A percentile compares a stretch with the other conserved stretches of the same genome.
phyloP scores from a whole-genome alignment of 2,113 vertebrate species.

The Grammomys surdaster region DNA sequence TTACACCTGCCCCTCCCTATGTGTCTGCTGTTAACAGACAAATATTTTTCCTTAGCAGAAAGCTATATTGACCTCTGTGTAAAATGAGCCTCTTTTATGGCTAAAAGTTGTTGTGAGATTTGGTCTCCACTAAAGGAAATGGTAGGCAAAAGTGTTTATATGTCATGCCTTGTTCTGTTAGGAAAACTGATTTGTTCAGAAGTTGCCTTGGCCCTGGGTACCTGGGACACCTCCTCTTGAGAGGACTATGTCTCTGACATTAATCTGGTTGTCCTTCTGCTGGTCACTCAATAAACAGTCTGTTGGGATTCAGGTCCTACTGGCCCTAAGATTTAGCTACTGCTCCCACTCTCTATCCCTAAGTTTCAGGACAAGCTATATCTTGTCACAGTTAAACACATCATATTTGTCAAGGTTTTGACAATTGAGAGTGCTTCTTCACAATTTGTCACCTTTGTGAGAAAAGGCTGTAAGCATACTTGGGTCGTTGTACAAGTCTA shows the following conservation, averaged over 20 bases:
- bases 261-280: accelerated
- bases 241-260: background rate
- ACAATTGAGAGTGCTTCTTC: background rate
- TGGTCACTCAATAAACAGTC: too few species aligned
- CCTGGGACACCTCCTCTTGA: accelerated
- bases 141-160: background rate
- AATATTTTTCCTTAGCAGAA: background rate
- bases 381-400: background rate
- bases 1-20: too few species aligned
- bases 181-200: background rate
- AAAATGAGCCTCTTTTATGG: background rate
- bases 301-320: accelerated
- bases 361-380: background rate
- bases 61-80: accelerated
- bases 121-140: accelerated
- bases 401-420: background rate
- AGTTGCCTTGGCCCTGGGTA: too few species aligned
- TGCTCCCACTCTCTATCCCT: background rate
- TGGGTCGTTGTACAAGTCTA: background rate
- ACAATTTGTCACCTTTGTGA: too few species aligned
- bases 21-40: background rate
- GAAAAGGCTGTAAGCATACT: background rate
- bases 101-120: background rate
- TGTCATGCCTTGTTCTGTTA: background rate
- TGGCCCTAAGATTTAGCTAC: too few species aligned